Base-by-base conservation (phyloP, 2,888 invertebrate species). In the Andrena minutula region DNA sequence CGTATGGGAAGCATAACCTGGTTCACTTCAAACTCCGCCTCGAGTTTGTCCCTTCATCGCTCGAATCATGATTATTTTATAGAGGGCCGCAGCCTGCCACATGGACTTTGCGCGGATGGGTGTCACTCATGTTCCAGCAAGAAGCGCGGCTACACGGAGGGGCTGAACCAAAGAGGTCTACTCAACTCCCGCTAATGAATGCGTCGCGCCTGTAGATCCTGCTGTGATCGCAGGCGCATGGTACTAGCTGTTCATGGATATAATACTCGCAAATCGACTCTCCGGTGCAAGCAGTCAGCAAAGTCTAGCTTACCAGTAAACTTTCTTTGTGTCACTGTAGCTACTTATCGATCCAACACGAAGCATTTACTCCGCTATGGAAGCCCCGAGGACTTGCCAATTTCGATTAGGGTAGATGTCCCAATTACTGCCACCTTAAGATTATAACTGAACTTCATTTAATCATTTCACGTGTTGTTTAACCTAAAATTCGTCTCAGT, bases 151-250 rank as follows among this genome's bases (percentile, higher is more conserved):
- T 88, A 88, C 90, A 88, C 83, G 61, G 66, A 75, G 75, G 88
- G 87, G 84, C 68, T 75, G 88, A 82, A 75, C 83, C 81, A 76
- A 71, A 80, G 80, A 85, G 87, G 84, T 87, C 90, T 86, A 84
- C 86, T 90, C 86, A 86, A 88, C 83, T 84, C 80, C 47, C 76
- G 56, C 83, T 90, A 90, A 91, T 90, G 88, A 88, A 90, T 88
- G 87, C 86, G 90, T 89, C 88, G 86, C 76, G 79, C 83, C 70
- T 65, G 63, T 63, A 58, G 60, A 64, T 51, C 49, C 47, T 47
- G 47, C 70, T 64, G 71, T 64, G 72, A 74, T 70, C 61, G 75
- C 73, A 74, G 69, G 69, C 75, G 72, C 75, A 60, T 53, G 83
- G 56, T 80, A 74, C 75, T 83, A 56, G 70, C 79, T 70, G 53